Evolutionary conservation across 2,888 invertebrate genomes (phyloP), one percentile per base, ranked within the genome.

Genomic region (Euproctis similis): DNA sequence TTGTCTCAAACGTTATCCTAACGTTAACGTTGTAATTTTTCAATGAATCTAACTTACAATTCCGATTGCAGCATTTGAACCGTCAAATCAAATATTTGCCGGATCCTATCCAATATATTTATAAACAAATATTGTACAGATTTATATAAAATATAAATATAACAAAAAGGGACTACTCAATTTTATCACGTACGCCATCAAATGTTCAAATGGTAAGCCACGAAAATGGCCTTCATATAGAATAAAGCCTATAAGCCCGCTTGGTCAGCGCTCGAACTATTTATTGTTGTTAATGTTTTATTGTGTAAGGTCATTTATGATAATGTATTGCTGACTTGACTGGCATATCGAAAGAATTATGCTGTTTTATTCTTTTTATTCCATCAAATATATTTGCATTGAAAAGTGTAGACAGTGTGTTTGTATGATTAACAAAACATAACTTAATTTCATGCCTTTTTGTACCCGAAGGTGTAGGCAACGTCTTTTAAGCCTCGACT

Each of bases 1-100:
- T 39, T 46, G 42, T 43, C 40, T 43, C 41, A 34, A 42, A 46
- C 41, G 42, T 45, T 49, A 42, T 42, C 50, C 47, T 38, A 34
- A 49, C 42, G 53, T 56, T 49, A 52, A 48, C 42, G 49, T 36
- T 44, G 42, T 53, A 49, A 57, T 56, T 53, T 51, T n/a, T n/a
- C n/a, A n/a, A n/a, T n/a, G n/a, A n/a, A n/a, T n/a, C n/a, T n/a
- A n/a, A n/a, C n/a, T n/a, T n/a, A n/a, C n/a, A n/a, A n/a, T n/a
- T n/a, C n/a, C n/a, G n/a, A n/a, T n/a, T n/a, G 11, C 18, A 24
- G 12, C 16, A n/a, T 27, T 36, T 30, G 31, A 36, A 16, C 28
- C 14, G 8, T n/a, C n/a, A 34, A 42, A 49, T 42, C 33, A 28
- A 39, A 34, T 34, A 19, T 14, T 17, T 33, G 34, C 46, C 39